These are phyloP conservation scores for Papilio dardanus DNA, from an alignment of 1,140 invertebrate genomes.

Conservation along the genomic window DNA sequence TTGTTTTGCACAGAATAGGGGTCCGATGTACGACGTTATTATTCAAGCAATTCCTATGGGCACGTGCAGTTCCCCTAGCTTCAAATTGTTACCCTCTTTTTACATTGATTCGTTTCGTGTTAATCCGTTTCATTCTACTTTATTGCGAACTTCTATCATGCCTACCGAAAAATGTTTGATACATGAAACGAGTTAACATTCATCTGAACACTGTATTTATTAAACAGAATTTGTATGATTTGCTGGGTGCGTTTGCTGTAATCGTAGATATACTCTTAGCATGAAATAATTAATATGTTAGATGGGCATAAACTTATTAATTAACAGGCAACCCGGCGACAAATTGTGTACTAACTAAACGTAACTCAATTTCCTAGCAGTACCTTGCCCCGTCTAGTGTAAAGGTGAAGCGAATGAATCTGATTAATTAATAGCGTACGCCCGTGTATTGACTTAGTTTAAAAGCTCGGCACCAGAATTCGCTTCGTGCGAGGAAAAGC, in stretches of 20 bases:
- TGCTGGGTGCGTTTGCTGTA: not conserved
- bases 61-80: slow-evolving; percentile 18
- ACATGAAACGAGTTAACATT: not conserved
- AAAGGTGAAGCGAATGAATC: slow-evolving; percentile 16
- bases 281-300: not conserved
- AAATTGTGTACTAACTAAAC: not conserved
- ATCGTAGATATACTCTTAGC: not conserved
- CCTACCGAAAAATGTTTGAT: not conserved
- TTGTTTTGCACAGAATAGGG: slow-evolving; percentile 18
- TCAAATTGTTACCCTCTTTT: slow-evolving; percentile 12
- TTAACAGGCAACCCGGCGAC: not conserved
- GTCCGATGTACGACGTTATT: not conserved
- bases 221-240: too few relatives aligned
- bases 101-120: slow-evolving; percentile 21
- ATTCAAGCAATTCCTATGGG: slow-evolving; percentile 1
- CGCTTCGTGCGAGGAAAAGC: not conserved
- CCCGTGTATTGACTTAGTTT: slow-evolving; percentile 15
- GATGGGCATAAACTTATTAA: not conserved
- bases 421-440: slow-evolving; percentile 12
- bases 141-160: not conserved
- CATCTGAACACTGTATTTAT: not conserved
- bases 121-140: slow-evolving; percentile 2
- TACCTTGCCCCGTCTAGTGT: not conserved
- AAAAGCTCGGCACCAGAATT: not conserved
- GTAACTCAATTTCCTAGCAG: not conserved